These are phyloP conservation scores for Euleptes europaea DNA, from an alignment of 2,113 vertebrate species.

Conservation along the genomic window DNA sequence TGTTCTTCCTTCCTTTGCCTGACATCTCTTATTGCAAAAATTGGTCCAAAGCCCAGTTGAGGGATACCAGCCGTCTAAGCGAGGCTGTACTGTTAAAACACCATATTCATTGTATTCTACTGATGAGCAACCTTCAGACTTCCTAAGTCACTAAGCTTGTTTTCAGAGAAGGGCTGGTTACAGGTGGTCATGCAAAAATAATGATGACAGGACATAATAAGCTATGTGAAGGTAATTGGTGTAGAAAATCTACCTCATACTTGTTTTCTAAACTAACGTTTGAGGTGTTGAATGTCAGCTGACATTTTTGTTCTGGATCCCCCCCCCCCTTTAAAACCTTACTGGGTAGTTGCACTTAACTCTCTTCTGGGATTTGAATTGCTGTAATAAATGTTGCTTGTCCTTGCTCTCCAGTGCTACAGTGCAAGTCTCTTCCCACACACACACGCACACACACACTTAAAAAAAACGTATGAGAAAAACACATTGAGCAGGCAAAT, in stretches of 20 bases:
- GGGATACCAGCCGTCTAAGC: background rate
- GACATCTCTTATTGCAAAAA: constrained; percentile 13
- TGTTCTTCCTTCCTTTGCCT: constrained; percentile 3
- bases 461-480: too few relatives aligned
- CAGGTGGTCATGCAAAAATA: constrained; percentile 15
- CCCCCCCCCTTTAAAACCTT: too few relatives aligned
- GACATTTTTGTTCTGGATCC: too few relatives aligned
- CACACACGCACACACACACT: too few relatives aligned
- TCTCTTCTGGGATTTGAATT: too few relatives aligned
- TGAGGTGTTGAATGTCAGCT: too few relatives aligned
- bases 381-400: too few relatives aligned
- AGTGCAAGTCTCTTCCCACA: too few relatives aligned
- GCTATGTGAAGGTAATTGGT: constrained; percentile 11
- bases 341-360: too few relatives aligned
- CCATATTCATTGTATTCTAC: background rate
- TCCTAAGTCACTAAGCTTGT: background rate
- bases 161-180: background rate
- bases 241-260: background rate
- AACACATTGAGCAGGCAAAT: too few relatives aligned
- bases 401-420: too few relatives aligned
- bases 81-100: background rate
- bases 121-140: background rate
- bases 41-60: constrained; percentile 11
- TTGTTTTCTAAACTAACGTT: too few relatives aligned
- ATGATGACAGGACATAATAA: constrained; percentile 19